Conservation (phyloP, 2,113 vertebrate species). For the Daphoenositta chrysoptera region DNA sequence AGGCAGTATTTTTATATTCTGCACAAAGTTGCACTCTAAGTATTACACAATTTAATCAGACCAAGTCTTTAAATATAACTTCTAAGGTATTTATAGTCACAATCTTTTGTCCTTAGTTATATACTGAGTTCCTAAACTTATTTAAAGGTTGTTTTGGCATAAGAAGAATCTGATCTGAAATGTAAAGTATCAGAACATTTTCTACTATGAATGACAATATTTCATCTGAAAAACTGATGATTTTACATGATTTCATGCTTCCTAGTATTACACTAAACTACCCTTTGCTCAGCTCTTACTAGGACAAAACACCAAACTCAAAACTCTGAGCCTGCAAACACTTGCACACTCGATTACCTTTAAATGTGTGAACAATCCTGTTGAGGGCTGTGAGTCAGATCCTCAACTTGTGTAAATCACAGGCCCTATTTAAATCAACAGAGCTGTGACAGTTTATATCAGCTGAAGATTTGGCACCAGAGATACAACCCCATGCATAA, state of each 20-base stretch:
- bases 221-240: background rate
- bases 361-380: background rate
- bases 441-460: background rate
- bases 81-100: slow-evolving; percentile 1
- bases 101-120: background rate
- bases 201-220: background rate
- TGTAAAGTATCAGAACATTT: background rate
- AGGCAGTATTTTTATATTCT: slow-evolving; percentile 28
- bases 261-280: background rate
- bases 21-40: background rate
- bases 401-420: background rate
- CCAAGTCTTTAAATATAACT: background rate
- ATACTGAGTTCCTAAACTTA: background rate
- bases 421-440: slow-evolving; percentile 1
- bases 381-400: background rate
- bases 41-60: slow-evolving; percentile 1
- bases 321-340: background rate
- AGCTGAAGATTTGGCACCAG: background rate
- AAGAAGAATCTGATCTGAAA: background rate
- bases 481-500: background rate
- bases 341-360: background rate
- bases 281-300: background rate
- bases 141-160: background rate
- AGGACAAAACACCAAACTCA: background rate
- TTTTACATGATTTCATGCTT: background rate